Conservation (phyloP, 2,888 invertebrate genomes). For the Erpobdella octoculata region DNA sequence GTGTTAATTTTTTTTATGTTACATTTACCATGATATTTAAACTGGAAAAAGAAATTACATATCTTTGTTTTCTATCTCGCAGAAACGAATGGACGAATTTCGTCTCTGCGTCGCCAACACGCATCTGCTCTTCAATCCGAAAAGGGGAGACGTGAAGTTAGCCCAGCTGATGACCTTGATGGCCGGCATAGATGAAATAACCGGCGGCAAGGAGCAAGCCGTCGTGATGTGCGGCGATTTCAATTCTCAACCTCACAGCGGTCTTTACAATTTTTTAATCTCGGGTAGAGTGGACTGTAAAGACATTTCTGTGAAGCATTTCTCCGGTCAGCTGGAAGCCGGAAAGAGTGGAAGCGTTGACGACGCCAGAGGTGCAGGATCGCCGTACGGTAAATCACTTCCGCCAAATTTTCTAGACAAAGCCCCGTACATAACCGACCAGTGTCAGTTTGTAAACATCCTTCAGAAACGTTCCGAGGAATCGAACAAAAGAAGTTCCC, state of each 20-base stretch:
- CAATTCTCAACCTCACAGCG: slow-evolving; percentile 70
- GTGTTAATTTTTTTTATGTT: background rate
- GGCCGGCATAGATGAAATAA: slow-evolving; percentile 65
- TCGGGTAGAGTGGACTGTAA: slow-evolving; percentile 58
- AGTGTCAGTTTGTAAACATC: slow-evolving; percentile 49
- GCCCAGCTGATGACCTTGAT: slow-evolving; percentile 78
- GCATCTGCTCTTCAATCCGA: slow-evolving; percentile 85
- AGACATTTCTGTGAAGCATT: slow-evolving; percentile 41
- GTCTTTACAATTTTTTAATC: slow-evolving; percentile 64
- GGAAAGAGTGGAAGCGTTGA: background rate
- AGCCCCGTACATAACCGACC: slow-evolving; percentile 53
- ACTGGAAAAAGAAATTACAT: background rate
- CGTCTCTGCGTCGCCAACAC: slow-evolving; percentile 60
- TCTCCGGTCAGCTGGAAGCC: slow-evolving; percentile 49
- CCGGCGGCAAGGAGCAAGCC: slow-evolving; percentile 59
- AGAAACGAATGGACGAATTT: background rate
- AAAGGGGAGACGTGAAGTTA: slow-evolving; percentile 75
- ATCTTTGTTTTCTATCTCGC: background rate
- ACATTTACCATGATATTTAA: background rate
- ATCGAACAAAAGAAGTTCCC: background rate
- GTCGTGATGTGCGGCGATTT: slow-evolving; percentile 86
- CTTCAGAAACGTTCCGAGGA: slow-evolving; percentile 24
- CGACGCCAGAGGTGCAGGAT: slow-evolving; percentile 33
- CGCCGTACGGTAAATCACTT: slow-evolving; percentile 23
- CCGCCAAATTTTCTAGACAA: slow-evolving; percentile 46